phyloP scores from a whole-genome alignment of 2,113 vertebrate species.

The Gobiocypris rarus region DNA sequence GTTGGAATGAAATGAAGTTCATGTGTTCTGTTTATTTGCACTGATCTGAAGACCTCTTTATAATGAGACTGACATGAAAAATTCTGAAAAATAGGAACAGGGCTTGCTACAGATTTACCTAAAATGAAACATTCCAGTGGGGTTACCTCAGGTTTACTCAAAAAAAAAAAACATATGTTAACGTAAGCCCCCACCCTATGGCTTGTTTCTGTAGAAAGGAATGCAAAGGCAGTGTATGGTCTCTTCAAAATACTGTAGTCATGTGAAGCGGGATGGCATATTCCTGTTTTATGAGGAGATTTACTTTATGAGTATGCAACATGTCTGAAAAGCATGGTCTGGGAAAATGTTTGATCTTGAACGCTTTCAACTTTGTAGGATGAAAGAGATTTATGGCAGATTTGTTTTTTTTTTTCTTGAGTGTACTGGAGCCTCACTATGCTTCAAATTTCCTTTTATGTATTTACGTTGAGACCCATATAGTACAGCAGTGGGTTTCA shows the following conservation, averaged over 20 bases:
- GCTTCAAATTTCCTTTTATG: conserved; percentile 3
- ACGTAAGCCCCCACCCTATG: conserved; percentile 10
- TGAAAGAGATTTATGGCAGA: conserved; percentile 20
- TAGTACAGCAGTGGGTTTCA: background rate
- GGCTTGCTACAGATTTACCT: conserved; percentile 36
- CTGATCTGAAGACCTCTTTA: background rate
- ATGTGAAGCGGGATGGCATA: conserved; percentile 17
- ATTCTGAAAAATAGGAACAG: background rate
- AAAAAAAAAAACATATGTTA: conserved; percentile 33
- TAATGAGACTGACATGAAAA: conserved; percentile 4
- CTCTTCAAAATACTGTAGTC: conserved; percentile 22
- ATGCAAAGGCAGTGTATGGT: conserved; percentile 1
- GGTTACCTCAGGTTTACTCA: conserved; percentile 27
- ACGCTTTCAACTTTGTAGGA: conserved; percentile 31
- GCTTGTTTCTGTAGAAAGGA: conserved; percentile 25
- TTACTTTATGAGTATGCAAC: conserved; percentile 24
- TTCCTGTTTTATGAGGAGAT: conserved; percentile 45
- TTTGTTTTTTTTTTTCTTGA: conserved; percentile 6
- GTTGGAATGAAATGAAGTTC: background rate
- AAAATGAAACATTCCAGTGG: conserved; percentile 50
- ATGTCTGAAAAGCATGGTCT: conserved; percentile 27
- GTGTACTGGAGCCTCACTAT: background rate
- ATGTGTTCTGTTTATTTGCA: background rate
- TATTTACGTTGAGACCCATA: background rate
- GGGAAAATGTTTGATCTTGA: conserved; percentile 43